These are phyloP conservation scores for Porites cylindrica DNA, from an alignment of 92 coral and sea anemone species.

Conservation along the genomic window DNA sequence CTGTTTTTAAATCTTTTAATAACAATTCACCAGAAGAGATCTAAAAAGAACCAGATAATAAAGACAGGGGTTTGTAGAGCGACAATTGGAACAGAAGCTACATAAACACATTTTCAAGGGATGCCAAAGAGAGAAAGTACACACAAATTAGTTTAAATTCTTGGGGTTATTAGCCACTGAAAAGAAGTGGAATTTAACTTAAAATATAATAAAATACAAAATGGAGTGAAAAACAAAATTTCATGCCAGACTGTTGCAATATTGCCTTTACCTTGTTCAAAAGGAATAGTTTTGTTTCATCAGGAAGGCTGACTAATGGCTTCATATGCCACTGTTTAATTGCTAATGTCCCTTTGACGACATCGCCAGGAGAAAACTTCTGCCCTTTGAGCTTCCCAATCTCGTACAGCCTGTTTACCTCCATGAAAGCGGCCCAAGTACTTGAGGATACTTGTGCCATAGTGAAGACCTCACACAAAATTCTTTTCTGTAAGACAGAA, in stretches of 20 bases:
- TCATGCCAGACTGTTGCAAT: neutral
- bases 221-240: neutral
- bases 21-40: conserved; percentile 18
- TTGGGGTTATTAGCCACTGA: neutral
- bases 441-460: conserved; percentile 3
- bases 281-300: conserved; percentile 1
- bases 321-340: conserved; percentile 10
- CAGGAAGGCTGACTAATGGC: conserved; percentile 21
- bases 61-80: neutral
- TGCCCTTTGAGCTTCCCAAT: conserved; percentile 14
- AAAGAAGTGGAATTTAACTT: neutral
- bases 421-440: conserved; percentile 21
- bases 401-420: conserved; percentile 17
- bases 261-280: conserved; percentile 8
- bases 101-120: neutral
- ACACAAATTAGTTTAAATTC: neutral
- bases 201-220: neutral
- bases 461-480: conserved; percentile 14
- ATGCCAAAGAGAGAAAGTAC: neutral
- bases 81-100: neutral
- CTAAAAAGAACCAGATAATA: neutral
- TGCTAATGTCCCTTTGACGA: neutral
- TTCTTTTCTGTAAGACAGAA: conserved; percentile 15
- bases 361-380: neutral
- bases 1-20: conserved; percentile 11